A percentile compares a stretch with the other conserved stretches of the same genome.
Conservation (phyloP, 2,797 vertebrate species). For the Tragelaphus oryx region DNA sequence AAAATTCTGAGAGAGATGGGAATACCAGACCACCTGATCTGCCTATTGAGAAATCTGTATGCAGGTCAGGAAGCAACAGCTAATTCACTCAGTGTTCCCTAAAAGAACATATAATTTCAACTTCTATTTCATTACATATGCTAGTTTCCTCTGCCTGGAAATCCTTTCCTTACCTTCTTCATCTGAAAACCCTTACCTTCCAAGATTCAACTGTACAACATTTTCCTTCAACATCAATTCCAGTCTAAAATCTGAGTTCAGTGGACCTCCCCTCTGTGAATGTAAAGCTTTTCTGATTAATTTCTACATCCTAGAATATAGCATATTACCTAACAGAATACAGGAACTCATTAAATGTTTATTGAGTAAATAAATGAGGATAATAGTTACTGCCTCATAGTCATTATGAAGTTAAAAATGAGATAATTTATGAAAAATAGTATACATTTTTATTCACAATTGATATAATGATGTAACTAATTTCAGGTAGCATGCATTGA, state of each 20-base stretch:
- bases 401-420: not conserved
- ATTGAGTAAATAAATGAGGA: not conserved
- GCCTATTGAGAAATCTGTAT: too few relatives aligned
- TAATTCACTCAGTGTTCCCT: not conserved
- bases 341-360: not conserved
- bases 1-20: too few relatives aligned
- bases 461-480: not conserved
- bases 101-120: not conserved
- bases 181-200: not conserved
- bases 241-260: not conserved
- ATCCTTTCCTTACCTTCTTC: not conserved
- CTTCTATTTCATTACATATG: not conserved
- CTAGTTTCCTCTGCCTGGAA: not conserved
- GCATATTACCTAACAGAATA: not conserved
- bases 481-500: not conserved
- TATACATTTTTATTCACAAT: not conserved
- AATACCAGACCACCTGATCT: too few relatives aligned
- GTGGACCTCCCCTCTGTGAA: not conserved
- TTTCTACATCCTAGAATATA: not conserved
- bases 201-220: not conserved
- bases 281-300: not conserved
- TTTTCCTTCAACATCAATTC: not conserved
- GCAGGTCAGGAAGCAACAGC: too few relatives aligned
- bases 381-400: not conserved
- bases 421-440: not conserved